Percentiles rank a stretch among this genome's conserved stretches.
Evolutionary conservation across 1,140 invertebrate genomes (phyloP).

Genomic region (Oreohelix idahoensis): DNA sequence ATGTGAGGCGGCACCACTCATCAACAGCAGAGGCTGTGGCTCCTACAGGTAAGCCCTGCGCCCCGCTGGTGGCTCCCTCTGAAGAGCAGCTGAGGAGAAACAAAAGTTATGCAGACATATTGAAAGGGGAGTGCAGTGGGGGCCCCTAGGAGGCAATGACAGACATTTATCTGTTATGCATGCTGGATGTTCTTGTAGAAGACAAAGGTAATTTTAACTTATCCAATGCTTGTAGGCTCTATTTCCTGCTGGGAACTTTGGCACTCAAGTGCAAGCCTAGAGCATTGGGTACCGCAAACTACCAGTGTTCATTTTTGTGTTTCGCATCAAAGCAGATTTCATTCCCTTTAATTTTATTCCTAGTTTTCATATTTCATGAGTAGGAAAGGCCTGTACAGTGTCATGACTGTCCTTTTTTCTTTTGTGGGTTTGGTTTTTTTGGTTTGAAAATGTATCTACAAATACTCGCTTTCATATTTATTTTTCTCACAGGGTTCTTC

Average conservation of each 20-base stretch:
- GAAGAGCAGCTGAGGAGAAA: neutral
- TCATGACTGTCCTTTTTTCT: too few relatives aligned
- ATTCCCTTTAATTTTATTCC: too few relatives aligned
- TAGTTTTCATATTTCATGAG: too few relatives aligned
- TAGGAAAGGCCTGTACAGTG: too few relatives aligned
- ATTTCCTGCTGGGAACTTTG: neutral
- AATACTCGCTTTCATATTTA: too few relatives aligned
- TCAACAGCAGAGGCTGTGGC: constrained; percentile 34
- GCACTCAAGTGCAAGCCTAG: neutral
- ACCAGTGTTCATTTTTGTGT: neutral
- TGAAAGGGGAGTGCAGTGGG: constrained; percentile 54
- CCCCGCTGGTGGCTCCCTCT: constrained; percentile 40
- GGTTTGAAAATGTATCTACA: too few relatives aligned
- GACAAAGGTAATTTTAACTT: constrained; percentile 27
- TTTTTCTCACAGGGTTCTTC: too few relatives aligned
- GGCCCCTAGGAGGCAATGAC: constrained; percentile 47
- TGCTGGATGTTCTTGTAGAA: constrained; percentile 53
- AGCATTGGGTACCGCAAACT: neutral
- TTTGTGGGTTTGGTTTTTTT: too few relatives aligned
- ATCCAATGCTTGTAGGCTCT: constrained; percentile 4
- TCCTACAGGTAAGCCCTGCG: constrained; percentile 60
- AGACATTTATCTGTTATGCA: constrained; percentile 45
- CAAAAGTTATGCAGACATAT: constrained; percentile 62
- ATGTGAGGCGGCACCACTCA: constrained; percentile 44
- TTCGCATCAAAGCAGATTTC: too few relatives aligned